A percentile compares a stretch with the other conserved stretches of the same genome.
Conservation (phyloP, 2,888 invertebrate genomes). For the Elegia similella region DNA sequence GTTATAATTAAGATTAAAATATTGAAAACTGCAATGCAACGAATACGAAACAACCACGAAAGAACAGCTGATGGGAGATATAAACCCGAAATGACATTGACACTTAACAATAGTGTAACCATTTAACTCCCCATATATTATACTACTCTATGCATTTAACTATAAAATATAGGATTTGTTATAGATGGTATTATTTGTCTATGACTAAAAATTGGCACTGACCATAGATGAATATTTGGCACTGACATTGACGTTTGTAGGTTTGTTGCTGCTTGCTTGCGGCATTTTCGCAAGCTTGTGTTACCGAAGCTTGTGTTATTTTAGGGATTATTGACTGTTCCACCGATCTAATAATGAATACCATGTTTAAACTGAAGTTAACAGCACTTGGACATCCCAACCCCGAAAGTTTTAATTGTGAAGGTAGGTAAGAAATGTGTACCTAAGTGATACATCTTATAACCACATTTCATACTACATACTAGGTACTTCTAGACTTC, state of each 20-base stretch:
- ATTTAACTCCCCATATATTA: no score
- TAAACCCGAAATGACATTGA: no score
- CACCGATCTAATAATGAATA: conserved; percentile 1
- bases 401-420: conserved; percentile 85
- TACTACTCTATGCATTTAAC: no score
- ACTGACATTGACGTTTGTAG: neutral
- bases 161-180: no score
- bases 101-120: no score
- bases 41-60: no score
- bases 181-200: no score
- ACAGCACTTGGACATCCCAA: conserved; percentile 89
- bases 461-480: neutral
- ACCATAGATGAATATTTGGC: neutral
- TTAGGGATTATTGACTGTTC: neutral
- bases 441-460: conserved; percentile 9
- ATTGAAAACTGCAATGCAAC: no score
- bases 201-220: no score
- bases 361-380: conserved; percentile 89
- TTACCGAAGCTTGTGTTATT: neutral
- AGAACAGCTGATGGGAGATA: no score
- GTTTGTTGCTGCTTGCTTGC: neutral
- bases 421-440: conserved; percentile 76
- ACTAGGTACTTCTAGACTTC: neutral
- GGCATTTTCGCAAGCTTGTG: neutral
- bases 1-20: no score